phyloP scores from a whole-genome alignment of 2,113 vertebrate species.

The Thamnaconus septentrionalis region DNA sequence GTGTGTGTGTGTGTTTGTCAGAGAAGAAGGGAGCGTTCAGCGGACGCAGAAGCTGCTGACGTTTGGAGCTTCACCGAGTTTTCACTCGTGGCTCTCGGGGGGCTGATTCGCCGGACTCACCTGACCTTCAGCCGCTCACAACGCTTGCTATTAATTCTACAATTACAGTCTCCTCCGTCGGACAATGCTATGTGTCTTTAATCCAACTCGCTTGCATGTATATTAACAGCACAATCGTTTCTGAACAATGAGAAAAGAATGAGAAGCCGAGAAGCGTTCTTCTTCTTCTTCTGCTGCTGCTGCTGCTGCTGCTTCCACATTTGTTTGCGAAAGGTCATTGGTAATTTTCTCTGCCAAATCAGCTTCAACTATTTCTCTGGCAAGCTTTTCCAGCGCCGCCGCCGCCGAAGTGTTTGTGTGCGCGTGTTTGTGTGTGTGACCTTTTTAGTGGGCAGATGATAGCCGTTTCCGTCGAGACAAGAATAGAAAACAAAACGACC shows the following conservation, averaged over 20 bases:
- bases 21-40: conserved; percentile 25
- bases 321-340: conserved; percentile 71
- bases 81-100: conserved; percentile 8
- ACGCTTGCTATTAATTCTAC: conserved; percentile 49
- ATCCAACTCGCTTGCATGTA: conserved; percentile 12
- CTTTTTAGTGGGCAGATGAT: conserved; percentile 77
- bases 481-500: conserved; percentile 80
- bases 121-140: conserved; percentile 50
- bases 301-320: conserved; percentile 42
- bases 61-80: conserved; percentile 34
- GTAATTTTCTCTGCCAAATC: conserved; percentile 70
- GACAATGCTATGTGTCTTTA: conserved; percentile 42
- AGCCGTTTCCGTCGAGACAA: conserved; percentile 68
- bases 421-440: conserved; percentile 47
- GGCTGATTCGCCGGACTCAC: conserved; percentile 43
- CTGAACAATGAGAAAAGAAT: conserved; percentile 30
- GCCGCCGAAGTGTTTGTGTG: conserved; percentile 23
- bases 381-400: conserved; percentile 54
- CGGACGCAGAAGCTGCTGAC: conserved; percentile 52
- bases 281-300: not conserved
- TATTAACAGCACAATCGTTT: conserved; percentile 16
- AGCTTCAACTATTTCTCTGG: conserved; percentile 69
- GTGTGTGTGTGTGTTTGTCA: conserved; percentile 38
- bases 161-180: conserved; percentile 45
- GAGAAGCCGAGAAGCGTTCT: conserved; percentile 25